Conservation (phyloP, 2,888 invertebrate species). For the Acronicta aceris region DNA sequence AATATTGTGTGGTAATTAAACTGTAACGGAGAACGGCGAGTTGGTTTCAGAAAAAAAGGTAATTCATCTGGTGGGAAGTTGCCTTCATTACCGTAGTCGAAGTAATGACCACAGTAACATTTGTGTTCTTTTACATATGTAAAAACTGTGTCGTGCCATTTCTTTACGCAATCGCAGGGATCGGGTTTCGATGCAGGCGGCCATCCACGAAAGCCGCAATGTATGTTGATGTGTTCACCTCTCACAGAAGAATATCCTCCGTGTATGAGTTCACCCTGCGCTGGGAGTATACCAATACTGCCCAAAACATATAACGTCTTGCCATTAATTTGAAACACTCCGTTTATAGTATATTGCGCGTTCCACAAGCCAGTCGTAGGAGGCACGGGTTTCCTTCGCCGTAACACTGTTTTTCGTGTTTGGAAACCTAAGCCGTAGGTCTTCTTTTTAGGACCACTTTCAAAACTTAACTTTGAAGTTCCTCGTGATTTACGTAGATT, state of each 20-base stretch:
- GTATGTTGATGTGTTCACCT: conserved; percentile 70
- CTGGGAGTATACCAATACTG: conserved; percentile 69
- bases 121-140: conserved; percentile 72
- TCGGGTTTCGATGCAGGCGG: conserved; percentile 65
- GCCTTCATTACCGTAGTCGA: conserved; percentile 77
- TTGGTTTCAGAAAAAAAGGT: conserved; percentile 77
- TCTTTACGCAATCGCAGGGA: conserved; percentile 76
- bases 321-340: conserved; percentile 70
- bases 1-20: conserved; percentile 81
- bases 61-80: conserved; percentile 72
- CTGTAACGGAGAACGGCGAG: conserved; percentile 60
- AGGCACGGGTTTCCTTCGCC: conserved; percentile 65
- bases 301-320: conserved; percentile 72
- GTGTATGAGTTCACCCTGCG: conserved; percentile 77
- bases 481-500: conserved; percentile 53
- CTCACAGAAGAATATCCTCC: conserved; percentile 70
- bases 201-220: conserved; percentile 72
- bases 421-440: conserved; percentile 67
- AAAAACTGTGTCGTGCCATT: conserved; percentile 72
- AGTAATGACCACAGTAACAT: conserved; percentile 78
- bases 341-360: conserved; percentile 74
- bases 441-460: conserved; percentile 64
- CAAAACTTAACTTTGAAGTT: conserved; percentile 62
- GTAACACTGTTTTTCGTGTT: conserved; percentile 39
- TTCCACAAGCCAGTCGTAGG: conserved; percentile 74